These are phyloP conservation scores for Eptesicus fuscus DNA, from an alignment of 2,113 vertebrate genomes.

Conservation along the genomic window DNA sequence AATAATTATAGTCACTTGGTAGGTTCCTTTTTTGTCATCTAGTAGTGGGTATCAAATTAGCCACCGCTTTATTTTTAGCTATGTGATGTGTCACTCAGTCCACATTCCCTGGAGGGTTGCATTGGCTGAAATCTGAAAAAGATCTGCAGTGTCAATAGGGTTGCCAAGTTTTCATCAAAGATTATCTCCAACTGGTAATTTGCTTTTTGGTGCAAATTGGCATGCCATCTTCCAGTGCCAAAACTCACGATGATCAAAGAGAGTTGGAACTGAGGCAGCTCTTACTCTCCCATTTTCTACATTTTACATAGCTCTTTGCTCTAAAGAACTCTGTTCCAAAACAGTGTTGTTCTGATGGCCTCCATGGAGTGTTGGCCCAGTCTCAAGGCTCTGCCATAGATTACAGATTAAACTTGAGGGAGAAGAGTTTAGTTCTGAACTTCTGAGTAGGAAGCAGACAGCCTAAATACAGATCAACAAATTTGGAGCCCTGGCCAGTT, in stretches of 20 bases:
- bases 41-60: slow-evolving; percentile 52
- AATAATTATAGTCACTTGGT: slow-evolving; percentile 44
- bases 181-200: slow-evolving; percentile 9
- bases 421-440: background rate
- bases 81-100: background rate
- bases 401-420: background rate
- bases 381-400: background rate
- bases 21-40: slow-evolving; percentile 39
- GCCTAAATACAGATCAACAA: background rate
- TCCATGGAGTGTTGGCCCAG: background rate
- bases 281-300: background rate
- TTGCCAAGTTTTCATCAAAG: slow-evolving; percentile 43
- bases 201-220: slow-evolving; percentile 32
- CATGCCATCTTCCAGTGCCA: background rate
- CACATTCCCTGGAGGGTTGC: background rate
- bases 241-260: background rate
- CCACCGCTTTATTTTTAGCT: slow-evolving; percentile 52
- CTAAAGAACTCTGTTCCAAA: background rate
- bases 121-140: background rate
- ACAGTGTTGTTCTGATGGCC: background rate
- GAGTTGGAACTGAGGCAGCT: background rate
- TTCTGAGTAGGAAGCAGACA: background rate
- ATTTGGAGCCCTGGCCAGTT: background rate
- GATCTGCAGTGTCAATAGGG: background rate
- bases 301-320: background rate